A percentile compares a stretch with the other conserved stretches of the same genome.
phyloP scores from a whole-genome alignment of 2,797 vertebrate species.

The Rhinophrynus dorsalis region DNA sequence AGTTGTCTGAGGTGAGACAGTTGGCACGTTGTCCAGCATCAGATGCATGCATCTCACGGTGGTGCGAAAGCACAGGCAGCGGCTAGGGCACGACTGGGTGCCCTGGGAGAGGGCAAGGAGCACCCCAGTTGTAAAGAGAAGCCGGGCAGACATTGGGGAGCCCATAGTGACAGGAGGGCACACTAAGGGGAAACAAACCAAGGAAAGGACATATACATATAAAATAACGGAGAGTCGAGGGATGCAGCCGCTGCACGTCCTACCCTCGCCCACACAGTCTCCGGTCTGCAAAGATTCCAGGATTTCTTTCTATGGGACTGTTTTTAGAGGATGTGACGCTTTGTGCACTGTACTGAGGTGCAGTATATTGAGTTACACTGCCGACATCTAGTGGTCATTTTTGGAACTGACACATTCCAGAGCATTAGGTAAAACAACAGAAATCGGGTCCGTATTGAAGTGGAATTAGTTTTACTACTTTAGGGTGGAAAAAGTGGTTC shows the following conservation, averaged over 20 bases:
- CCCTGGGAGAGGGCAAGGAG: conserved; percentile 58
- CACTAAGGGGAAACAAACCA: conserved; percentile 34
- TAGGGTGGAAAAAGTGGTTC: no score
- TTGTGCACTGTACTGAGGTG: background rate
- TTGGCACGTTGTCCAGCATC: conserved; percentile 86
- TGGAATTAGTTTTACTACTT: no score
- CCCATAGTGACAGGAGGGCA: conserved; percentile 56
- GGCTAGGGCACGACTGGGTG: conserved; percentile 81
- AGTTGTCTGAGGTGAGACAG: conserved; percentile 85
- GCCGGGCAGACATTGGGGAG: conserved; percentile 58
- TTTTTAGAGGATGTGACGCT: conserved; percentile 32
- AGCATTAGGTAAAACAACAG: no score
- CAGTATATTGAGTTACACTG: background rate
- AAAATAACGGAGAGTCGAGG: conserved; percentile 1
- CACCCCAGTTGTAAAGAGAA: conserved; percentile 59
- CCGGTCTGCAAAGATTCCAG: conserved; percentile 5
- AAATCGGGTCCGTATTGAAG: no score
- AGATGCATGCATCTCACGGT: conserved; percentile 98
- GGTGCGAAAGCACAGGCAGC: conserved; percentile 92
- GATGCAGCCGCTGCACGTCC: conserved; percentile 39
- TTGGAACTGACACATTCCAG: background rate
- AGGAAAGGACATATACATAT: conserved; percentile 24
- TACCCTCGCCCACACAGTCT: conserved; percentile 27
- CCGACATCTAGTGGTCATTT: conserved; percentile 11
- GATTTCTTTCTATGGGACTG: background rate